These are phyloP conservation scores for Romanomermis culicivorax DNA, from an alignment of 2,888 invertebrate species.

Conservation along the genomic window DNA sequence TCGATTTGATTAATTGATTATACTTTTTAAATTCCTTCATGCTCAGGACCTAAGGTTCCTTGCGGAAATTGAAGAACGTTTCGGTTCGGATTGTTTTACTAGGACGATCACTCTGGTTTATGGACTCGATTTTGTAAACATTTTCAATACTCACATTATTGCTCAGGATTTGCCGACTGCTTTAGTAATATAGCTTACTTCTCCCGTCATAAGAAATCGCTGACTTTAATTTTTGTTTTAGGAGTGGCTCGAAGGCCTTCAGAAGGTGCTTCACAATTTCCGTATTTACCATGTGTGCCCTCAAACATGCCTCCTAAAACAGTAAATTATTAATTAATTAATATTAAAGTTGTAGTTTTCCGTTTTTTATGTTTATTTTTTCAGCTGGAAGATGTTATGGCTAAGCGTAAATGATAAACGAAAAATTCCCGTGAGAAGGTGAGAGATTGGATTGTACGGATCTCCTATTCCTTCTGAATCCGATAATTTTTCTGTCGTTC, in stretches of 20 bases:
- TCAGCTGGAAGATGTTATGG: slow-evolving; percentile 92
- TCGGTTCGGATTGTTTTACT: slow-evolving; percentile 44
- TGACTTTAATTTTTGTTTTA: slow-evolving; percentile 34
- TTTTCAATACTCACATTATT: slow-evolving; percentile 87
- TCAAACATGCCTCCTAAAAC: slow-evolving; percentile 82
- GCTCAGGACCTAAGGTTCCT: slow-evolving; percentile 59
- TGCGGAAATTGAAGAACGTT: slow-evolving; percentile 51
- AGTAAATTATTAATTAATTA: slow-evolving; percentile 80
- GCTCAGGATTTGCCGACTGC: slow-evolving; percentile 69
- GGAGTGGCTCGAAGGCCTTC: slow-evolving; percentile 76
- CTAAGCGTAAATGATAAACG: slow-evolving; percentile 78
- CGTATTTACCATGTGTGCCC: slow-evolving; percentile 73
- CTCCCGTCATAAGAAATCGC: not conserved
- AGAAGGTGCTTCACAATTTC: slow-evolving; percentile 77
- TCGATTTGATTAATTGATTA: too few species aligned
- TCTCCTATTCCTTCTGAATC: too few species aligned
- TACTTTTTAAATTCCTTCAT: too few species aligned
- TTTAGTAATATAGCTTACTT: slow-evolving; percentile 43
- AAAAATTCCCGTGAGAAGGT: slow-evolving; percentile 58
- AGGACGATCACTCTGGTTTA: slow-evolving; percentile 89
- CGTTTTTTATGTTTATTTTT: slow-evolving; percentile 25
- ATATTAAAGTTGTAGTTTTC: slow-evolving; percentile 7
- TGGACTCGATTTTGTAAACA: slow-evolving; percentile 94
- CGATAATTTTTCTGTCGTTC: too few species aligned
- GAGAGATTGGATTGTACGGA: too few species aligned